phyloP scores from a whole-genome alignment of 2,113 vertebrate species.

The Penelope pileata region DNA sequence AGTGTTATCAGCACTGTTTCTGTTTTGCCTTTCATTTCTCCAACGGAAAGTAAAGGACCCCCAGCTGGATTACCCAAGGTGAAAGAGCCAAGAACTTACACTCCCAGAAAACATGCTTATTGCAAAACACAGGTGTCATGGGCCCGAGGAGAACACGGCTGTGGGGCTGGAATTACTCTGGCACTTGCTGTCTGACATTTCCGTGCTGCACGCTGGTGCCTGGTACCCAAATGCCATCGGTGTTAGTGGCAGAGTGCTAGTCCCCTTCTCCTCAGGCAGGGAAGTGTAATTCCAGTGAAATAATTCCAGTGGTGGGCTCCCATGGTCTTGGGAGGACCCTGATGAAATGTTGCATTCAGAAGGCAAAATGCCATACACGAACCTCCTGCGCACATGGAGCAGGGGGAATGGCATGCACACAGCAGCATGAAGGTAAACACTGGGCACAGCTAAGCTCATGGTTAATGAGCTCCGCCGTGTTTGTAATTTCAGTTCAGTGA shows the following conservation, averaged over 20 bases:
- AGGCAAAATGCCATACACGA: background rate
- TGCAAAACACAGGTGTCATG: accelerated
- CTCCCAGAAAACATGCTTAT: background rate
- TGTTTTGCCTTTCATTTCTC: background rate
- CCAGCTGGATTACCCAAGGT: too few species aligned
- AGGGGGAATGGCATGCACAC: accelerated
- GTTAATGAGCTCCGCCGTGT: background rate
- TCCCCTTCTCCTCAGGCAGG: accelerated
- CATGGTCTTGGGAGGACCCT: accelerated
- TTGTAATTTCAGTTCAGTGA: background rate
- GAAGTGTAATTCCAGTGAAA: too few species aligned
- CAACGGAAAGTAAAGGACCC: background rate
- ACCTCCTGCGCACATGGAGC: accelerated
- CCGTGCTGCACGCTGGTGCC: accelerated
- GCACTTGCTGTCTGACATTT: background rate
- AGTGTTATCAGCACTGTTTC: too few species aligned
- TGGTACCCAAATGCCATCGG: accelerated
- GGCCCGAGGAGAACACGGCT: accelerated
- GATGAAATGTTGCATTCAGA: background rate
- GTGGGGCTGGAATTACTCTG: accelerated
- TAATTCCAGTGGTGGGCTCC: background rate
- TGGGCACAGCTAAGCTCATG: background rate
- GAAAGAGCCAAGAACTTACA: background rate
- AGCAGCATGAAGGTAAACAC: background rate
- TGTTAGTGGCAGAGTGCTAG: accelerated